phyloP scores from a whole-genome alignment of 2,888 invertebrate genomes.

The Heliconius charithonia region DNA sequence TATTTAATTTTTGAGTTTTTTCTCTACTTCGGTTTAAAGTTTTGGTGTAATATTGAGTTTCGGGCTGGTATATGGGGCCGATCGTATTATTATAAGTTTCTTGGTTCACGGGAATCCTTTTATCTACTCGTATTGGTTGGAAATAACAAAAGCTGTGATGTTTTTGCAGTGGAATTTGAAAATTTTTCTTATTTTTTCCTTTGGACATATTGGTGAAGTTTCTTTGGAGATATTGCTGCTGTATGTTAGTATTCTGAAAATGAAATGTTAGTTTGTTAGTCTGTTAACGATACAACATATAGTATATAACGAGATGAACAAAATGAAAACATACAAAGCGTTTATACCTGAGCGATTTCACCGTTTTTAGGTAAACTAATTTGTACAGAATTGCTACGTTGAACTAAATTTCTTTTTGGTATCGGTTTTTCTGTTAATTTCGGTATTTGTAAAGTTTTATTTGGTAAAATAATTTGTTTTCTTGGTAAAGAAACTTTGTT shows the following conservation, averaged over 20 bases:
- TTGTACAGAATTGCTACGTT: slow-evolving; percentile 77
- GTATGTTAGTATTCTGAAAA: slow-evolving; percentile 85
- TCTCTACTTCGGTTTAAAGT: slow-evolving; percentile 79
- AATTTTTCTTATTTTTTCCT: slow-evolving; percentile 84
- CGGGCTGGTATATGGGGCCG: slow-evolving; percentile 78
- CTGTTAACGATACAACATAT: slow-evolving; percentile 58
- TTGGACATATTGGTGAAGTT: slow-evolving; percentile 82
- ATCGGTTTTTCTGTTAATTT: slow-evolving; percentile 77
- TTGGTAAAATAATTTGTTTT: slow-evolving; percentile 76
- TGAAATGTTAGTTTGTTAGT: slow-evolving; percentile 71
- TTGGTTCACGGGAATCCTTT: slow-evolving; percentile 79
- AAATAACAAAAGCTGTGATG: slow-evolving; percentile 87
- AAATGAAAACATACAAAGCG: slow-evolving; percentile 62
- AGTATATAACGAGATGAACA: slow-evolving; percentile 49
- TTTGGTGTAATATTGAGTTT: slow-evolving; percentile 76
- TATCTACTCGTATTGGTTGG: slow-evolving; percentile 86
- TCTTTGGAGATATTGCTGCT: slow-evolving; percentile 84
- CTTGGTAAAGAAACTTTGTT: slow-evolving; percentile 73
- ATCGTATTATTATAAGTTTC: slow-evolving; percentile 77
- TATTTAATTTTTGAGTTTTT: slow-evolving; percentile 75
- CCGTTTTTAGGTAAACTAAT: slow-evolving; percentile 65
- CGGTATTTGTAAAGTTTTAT: slow-evolving; percentile 80
- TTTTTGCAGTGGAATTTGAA: slow-evolving; percentile 86
- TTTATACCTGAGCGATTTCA: slow-evolving; percentile 77
- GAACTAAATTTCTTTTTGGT: slow-evolving; percentile 74